Evolutionary conservation across 2,888 invertebrate species (phyloP), one percentile per base, ranked within the genome.

Genomic region (Myathropa florea): DNA sequence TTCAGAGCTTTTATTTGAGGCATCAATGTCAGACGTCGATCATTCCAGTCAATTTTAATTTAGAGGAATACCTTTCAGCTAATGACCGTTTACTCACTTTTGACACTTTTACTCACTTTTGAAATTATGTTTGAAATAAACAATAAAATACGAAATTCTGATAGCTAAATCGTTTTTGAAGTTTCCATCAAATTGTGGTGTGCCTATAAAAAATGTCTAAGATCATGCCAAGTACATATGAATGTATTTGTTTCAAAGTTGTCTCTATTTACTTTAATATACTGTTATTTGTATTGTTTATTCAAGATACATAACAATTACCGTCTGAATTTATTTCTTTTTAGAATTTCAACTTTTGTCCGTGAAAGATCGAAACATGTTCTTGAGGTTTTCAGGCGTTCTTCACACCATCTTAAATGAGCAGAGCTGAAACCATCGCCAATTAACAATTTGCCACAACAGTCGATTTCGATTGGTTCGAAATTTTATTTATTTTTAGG

Each of bases 251-350:
- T 46, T 76, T 60, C 21, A 23, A 46, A 23, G 26, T 75, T 33
- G 23, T 28, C 18, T 55, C 63, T 24, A 63, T 75, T 55, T 64
- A 75, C 76, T 67, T 76, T 24, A 30, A 61, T 68, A 60, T 28
- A 71, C 33, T 18, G n/a, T 55, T 75, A 18, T 9, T n/a, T 57
- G 63, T 75, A 18, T 53, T 18, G 60, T 57, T 64, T 21, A 55
- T 36, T 70, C 30, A 80, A 67, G 33, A 57, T 73, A 80, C 26
- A 53, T 39, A 71, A 46, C 60, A 68, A 83, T 89, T 89, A 89
- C 89, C 89, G 89, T 88, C 88, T 88, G 39, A 70, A 79, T 77
- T 87, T 88, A 57, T 79, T 86, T 88, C 68, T 85, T 88, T 89
- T 89, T 57, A 89, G 86, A 67, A 65, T 67, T 82, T 89, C 86